phyloP scores from a whole-genome alignment of 2,888 invertebrate genomes.

The Lasioglossum calceatum region DNA sequence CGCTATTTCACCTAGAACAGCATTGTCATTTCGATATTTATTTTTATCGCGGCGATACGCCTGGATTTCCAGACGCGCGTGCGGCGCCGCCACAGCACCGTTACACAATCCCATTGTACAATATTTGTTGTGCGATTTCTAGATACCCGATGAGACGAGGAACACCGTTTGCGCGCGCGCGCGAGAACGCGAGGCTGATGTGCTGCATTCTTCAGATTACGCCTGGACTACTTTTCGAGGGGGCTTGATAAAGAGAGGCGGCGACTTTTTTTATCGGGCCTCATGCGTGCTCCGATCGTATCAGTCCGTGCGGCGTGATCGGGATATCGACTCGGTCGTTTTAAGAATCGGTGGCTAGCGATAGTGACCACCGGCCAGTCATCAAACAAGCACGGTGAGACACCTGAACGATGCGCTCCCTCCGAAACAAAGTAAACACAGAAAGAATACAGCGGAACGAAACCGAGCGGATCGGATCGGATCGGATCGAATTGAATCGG shows the following conservation, averaged over 20 bases:
- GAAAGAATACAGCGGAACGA: slow-evolving; percentile 7
- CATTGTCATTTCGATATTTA: slow-evolving; percentile 41
- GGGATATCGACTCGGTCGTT: slow-evolving; percentile 17
- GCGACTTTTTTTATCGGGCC: slow-evolving; percentile 41
- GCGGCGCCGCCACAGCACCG: slow-evolving; percentile 53
- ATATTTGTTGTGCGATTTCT: slow-evolving; percentile 66
- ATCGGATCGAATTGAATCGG: too few species aligned
- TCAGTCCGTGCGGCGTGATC: slow-evolving; percentile 19
- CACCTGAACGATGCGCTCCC: slow-evolving; percentile 10
- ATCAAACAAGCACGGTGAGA: slow-evolving; percentile 12
- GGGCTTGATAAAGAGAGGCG: slow-evolving; percentile 53
- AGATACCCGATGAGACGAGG: slow-evolving; percentile 39
- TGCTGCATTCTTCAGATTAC: slow-evolving; percentile 71
- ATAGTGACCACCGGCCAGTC: slow-evolving; percentile 25
- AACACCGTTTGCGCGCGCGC: slow-evolving; percentile 8
- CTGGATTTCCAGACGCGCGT: slow-evolving; percentile 49
- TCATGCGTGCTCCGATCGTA: slow-evolving; percentile 43
- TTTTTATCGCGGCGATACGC: slow-evolving; percentile 51
- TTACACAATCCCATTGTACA: slow-evolving; percentile 70
- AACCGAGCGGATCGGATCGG: background rate
- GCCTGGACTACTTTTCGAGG: slow-evolving; percentile 67
- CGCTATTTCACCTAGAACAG: slow-evolving; percentile 1
- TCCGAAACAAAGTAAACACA: background rate
- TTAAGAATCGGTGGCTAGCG: slow-evolving; percentile 45
- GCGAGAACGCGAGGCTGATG: slow-evolving; percentile 29